Evolutionary conservation across 2,797 vertebrate species (phyloP).

Genomic region (Spheniscus humboldti): DNA sequence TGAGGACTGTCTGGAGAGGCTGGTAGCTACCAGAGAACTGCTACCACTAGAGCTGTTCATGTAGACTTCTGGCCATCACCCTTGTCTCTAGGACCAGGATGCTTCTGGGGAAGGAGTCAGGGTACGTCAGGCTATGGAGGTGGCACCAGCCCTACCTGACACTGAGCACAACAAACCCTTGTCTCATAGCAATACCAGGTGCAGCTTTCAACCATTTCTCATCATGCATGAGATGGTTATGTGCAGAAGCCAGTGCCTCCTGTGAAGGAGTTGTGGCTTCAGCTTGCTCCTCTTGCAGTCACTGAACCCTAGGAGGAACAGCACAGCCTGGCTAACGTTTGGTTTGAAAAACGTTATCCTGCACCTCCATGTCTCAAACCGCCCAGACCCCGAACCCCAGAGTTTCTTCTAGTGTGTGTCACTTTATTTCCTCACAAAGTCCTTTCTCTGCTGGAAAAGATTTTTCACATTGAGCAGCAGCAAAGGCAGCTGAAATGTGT

Average conservation of each 20-base stretch:
- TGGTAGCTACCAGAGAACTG: background rate
- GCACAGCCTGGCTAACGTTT: background rate
- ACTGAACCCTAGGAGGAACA: background rate
- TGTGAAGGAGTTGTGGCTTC: background rate
- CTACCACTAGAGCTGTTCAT: no score
- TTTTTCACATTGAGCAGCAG: slow-evolving; percentile 9
- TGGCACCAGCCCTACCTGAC: background rate
- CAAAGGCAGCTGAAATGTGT: slow-evolving; percentile 47
- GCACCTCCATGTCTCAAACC: background rate
- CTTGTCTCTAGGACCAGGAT: background rate
- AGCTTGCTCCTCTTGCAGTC: background rate
- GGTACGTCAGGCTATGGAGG: background rate
- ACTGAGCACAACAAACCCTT: background rate
- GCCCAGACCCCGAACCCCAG: background rate
- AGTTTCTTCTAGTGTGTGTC: background rate
- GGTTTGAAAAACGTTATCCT: background rate
- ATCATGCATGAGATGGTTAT: no score
- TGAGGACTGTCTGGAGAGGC: background rate
- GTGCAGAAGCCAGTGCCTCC: background rate
- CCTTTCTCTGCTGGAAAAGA: background rate
- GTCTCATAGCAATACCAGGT: background rate
- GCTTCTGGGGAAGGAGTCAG: background rate
- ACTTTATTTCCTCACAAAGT: background rate
- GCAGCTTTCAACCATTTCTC: background rate
- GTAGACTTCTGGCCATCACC: background rate